Conservation (phyloP, 2,888 invertebrate species). For the Ethmia dodecea region DNA sequence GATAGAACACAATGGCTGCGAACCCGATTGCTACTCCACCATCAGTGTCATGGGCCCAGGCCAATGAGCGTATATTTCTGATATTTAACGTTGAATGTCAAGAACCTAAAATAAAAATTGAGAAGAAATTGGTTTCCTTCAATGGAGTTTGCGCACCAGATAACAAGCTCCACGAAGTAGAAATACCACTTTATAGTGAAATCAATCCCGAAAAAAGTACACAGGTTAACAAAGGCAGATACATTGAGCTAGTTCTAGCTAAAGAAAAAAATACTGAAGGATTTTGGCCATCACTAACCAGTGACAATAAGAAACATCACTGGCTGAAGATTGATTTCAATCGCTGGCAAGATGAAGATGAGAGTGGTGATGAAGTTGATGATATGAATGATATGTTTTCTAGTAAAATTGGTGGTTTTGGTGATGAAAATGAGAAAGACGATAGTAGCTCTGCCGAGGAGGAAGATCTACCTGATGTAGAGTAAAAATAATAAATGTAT, state of each 20-base stretch:
- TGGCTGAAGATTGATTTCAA: conserved; percentile 98
- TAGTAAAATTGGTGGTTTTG: conserved; percentile 45
- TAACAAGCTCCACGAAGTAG: conserved; percentile 90
- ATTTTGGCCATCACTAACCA: conserved; percentile 92
- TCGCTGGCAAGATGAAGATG: conserved; percentile 98
- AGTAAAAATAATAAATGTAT: no score
- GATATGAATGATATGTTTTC: conserved; percentile 56
- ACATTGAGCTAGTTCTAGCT: conserved; percentile 82
- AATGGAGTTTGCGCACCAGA: conserved; percentile 91
- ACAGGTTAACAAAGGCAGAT: conserved; percentile 82
- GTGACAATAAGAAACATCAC: conserved; percentile 92
- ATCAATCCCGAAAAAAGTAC: conserved; percentile 88
- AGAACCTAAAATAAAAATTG: conserved; percentile 85
- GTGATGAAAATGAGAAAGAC: conserved; percentile 64
- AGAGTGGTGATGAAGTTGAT: conserved; percentile 86
- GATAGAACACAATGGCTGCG: conserved; percentile 31
- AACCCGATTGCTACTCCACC: conserved; percentile 67
- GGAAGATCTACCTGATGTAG: conserved; percentile 82
- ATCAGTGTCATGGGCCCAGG: conserved; percentile 95
- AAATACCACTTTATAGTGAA: conserved; percentile 89
- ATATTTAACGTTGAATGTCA: conserved; percentile 94
- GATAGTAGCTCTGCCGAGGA: conserved; percentile 86
- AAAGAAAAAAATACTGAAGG: conserved; percentile 83
- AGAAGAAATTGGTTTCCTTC: conserved; percentile 83
- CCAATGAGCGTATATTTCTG: conserved; percentile 86